phyloP scores from a whole-genome alignment of 2,888 invertebrate species.

The Magallana nippona region DNA sequence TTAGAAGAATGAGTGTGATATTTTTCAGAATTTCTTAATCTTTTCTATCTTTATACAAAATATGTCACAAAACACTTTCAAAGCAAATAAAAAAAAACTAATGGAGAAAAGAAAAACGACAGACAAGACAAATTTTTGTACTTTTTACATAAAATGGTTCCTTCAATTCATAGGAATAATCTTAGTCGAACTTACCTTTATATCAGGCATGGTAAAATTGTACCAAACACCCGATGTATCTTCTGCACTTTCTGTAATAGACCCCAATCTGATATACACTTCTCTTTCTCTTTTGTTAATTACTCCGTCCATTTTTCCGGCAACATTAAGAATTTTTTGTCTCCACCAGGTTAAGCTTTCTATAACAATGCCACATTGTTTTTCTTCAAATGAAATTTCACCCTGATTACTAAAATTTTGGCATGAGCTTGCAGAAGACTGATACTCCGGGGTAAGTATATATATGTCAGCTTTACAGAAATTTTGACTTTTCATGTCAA shows the following conservation, averaged over 20 bases:
- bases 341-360: neutral
- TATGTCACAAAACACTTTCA: too few relatives aligned
- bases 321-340: neutral
- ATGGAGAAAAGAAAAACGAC: too few relatives aligned
- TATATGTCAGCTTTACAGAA: neutral
- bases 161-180: neutral
- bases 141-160: too few relatives aligned
- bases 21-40: too few relatives aligned
- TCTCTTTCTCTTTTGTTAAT: neutral
- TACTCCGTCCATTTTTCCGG: neutral
- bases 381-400: neutral
- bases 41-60: too few relatives aligned
- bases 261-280: neutral
- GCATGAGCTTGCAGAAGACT: neutral
- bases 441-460: neutral
- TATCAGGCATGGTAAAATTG: conserved; percentile 7
- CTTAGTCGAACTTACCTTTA: neutral
- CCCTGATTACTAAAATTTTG: neutral
- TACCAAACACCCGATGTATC: neutral
- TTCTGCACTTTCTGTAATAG: neutral
- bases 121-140: too few relatives aligned
- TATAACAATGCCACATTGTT: neutral
- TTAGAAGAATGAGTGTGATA: too few relatives aligned
- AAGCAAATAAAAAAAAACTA: too few relatives aligned
- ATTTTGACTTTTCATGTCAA: neutral